A percentile compares a stretch with the other conserved stretches of the same genome.
Evolutionary conservation across 2,888 invertebrate genomes (phyloP).

Genomic region (Drosophila atripex): DNA sequence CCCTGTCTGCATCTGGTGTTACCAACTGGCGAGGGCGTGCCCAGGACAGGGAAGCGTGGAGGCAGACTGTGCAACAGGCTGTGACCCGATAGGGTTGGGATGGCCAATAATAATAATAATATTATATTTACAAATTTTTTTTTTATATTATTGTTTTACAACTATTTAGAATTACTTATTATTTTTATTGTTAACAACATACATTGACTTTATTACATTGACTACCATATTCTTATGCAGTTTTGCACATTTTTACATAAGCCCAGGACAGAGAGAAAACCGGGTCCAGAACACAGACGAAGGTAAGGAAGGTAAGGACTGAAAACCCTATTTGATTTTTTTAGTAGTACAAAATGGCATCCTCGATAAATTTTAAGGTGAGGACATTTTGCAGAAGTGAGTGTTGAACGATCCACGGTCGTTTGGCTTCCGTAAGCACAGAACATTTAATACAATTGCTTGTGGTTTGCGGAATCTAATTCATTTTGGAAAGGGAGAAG

Average conservation of each 20-base stretch:
- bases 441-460: constrained; percentile 34
- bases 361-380: background rate
- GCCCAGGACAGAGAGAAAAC: background rate
- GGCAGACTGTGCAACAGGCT: no score
- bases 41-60: no score
- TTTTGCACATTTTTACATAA: background rate
- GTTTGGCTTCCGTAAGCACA: constrained; percentile 14
- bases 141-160: background rate
- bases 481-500: constrained; percentile 4
- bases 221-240: background rate
- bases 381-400: background rate
- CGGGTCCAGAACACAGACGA: background rate
- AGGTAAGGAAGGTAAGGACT: no score
- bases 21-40: no score
- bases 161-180: background rate
- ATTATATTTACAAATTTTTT: no score
- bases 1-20: no score
- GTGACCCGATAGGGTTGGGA: no score
- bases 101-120: no score
- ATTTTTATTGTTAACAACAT: background rate
- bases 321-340: background rate
- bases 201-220: background rate
- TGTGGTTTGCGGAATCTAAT: constrained; percentile 14
- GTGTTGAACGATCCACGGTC: constrained; percentile 26
- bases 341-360: background rate